Conservation (phyloP, 1,140 invertebrate genomes). For the Sinonovacula constricta region DNA sequence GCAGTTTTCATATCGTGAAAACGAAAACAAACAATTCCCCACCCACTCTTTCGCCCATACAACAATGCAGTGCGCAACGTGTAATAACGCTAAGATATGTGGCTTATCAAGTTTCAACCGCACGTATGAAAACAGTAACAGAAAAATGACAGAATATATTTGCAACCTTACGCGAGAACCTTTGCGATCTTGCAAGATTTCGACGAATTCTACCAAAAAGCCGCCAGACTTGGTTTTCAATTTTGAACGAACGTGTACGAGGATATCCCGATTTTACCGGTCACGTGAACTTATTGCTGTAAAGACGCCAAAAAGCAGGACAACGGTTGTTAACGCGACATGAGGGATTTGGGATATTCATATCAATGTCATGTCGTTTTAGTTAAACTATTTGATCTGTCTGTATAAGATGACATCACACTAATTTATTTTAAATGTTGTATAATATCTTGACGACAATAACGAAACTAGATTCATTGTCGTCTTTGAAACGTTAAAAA, state of each 20-base stretch:
- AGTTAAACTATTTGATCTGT: too few relatives aligned
- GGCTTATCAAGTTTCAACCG: neutral
- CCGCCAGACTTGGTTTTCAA: neutral
- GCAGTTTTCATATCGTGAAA: neutral
- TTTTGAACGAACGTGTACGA: neutral
- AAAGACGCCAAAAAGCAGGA: constrained; percentile 8
- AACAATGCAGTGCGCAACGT: constrained; percentile 13
- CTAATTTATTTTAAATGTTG: too few relatives aligned
- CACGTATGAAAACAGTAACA: neutral
- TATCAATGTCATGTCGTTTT: too few relatives aligned
- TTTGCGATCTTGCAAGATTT: too few relatives aligned
- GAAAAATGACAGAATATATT: neutral
- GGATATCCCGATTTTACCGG: constrained; percentile 6
- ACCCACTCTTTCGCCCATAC: constrained; percentile 33
- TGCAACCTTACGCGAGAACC: constrained; percentile 6
- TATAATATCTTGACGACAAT: too few relatives aligned
- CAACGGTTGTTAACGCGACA: too few relatives aligned
- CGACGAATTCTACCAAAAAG: neutral
- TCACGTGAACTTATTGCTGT: constrained; percentile 33
- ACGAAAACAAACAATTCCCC: constrained; percentile 3
- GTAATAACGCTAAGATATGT: constrained; percentile 5
- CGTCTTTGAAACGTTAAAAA: too few relatives aligned
- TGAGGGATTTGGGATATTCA: too few relatives aligned
- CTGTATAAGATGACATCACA: too few relatives aligned
- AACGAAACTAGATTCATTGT: too few relatives aligned